These are phyloP conservation scores for Seriola rivoliana DNA, from an alignment of 2,113 vertebrate genomes.

Conservation along the genomic window DNA sequence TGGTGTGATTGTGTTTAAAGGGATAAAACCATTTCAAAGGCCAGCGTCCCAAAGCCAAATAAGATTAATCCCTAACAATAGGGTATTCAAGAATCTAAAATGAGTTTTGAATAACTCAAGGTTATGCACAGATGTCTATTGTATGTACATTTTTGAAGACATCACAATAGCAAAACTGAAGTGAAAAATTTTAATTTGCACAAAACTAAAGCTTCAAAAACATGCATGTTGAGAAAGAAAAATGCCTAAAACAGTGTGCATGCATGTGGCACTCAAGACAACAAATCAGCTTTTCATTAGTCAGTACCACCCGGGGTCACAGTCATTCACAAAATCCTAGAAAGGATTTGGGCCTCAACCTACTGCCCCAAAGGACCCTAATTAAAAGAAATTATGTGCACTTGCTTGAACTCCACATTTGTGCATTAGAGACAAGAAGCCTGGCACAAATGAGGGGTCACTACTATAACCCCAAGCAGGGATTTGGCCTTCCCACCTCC, in stretches of 20 bases:
- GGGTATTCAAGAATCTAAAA: constrained; percentile 22
- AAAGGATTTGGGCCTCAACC: constrained; percentile 57
- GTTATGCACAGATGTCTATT: background rate
- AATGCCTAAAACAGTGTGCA: background rate
- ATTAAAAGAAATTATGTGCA: constrained; percentile 65
- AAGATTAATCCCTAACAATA: constrained; percentile 49
- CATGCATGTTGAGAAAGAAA: background rate
- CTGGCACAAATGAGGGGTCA: constrained; percentile 47
- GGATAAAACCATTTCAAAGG: constrained; percentile 43
- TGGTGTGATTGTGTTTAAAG: constrained; percentile 43
- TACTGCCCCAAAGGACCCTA: constrained; percentile 54
- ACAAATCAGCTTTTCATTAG: constrained; percentile 31
- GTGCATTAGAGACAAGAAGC: constrained; percentile 46
- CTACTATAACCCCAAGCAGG: constrained; percentile 43
- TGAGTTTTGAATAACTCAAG: background rate
- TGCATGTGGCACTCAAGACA: background rate
- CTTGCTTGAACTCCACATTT: constrained; percentile 49
- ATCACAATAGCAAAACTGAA: background rate
- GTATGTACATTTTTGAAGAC: background rate
- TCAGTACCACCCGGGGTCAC: constrained; percentile 12
- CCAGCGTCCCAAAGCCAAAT: constrained; percentile 25
- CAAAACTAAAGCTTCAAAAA: background rate
- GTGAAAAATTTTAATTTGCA: background rate
- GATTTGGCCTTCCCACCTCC: constrained; percentile 60
- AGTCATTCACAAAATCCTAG: constrained; percentile 39